These are phyloP conservation scores for Operophtera brumata DNA, from an alignment of 2,888 invertebrate species.

Conservation along the genomic window DNA sequence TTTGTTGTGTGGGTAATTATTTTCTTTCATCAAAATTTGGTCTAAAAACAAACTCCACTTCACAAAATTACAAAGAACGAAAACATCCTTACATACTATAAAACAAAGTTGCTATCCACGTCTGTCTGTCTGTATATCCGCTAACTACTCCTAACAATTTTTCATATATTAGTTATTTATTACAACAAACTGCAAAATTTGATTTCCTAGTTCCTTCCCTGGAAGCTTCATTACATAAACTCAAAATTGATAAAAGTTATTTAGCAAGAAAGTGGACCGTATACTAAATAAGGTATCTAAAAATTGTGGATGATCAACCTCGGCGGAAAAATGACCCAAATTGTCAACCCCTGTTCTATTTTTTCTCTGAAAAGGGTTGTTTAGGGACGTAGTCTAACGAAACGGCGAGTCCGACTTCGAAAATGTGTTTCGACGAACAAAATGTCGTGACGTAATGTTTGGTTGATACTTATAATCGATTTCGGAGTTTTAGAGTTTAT, in stretches of 20 bases:
- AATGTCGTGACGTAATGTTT: too few relatives aligned
- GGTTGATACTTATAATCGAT: too few relatives aligned
- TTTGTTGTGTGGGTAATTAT: too few relatives aligned
- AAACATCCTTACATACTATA: too few relatives aligned
- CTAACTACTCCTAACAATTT: too few relatives aligned
- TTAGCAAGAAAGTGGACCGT: not conserved
- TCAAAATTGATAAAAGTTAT: not conserved
- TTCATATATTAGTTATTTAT: too few relatives aligned
- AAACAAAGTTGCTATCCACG: too few relatives aligned
- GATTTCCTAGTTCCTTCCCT: not conserved
- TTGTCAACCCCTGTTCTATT: not conserved
- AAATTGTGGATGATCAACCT: not conserved
- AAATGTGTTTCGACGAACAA: not conserved
- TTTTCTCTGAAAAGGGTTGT: conserved; percentile 1
- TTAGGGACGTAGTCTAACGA: not conserved
- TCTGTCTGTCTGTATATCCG: too few relatives aligned
- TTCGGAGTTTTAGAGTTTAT: too few relatives aligned
- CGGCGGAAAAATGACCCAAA: not conserved
- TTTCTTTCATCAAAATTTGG: too few relatives aligned
- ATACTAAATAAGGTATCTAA: conserved; percentile 1
- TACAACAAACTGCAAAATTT: not conserved
- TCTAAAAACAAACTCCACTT: too few relatives aligned
- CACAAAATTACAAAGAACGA: too few relatives aligned
- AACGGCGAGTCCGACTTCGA: not conserved
- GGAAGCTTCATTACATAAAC: not conserved